phyloP scores from a whole-genome alignment of 2,888 invertebrate genomes.

The Zootermopsis nevadensis region DNA sequence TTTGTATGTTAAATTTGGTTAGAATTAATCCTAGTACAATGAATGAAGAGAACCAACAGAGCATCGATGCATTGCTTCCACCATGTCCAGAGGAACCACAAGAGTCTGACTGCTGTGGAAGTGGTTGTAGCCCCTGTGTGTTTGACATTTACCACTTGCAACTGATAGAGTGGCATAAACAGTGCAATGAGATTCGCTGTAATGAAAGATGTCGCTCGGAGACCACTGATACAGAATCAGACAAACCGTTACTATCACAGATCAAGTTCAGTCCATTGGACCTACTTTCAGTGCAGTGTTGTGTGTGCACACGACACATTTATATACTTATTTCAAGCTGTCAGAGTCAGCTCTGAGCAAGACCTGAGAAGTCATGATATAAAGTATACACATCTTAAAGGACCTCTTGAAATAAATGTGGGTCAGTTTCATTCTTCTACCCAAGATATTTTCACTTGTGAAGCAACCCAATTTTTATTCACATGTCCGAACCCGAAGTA shows the following conservation, averaged over 20 bases:
- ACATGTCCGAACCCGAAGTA: too few relatives aligned
- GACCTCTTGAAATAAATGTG: constrained; percentile 60
- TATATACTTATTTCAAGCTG: constrained; percentile 44
- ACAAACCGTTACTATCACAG: constrained; percentile 1
- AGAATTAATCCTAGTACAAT: background rate
- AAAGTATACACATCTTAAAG: background rate
- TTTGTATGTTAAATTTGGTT: background rate
- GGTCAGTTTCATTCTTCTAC: constrained; percentile 70
- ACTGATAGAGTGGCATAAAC: constrained; percentile 64
- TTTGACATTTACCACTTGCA: constrained; percentile 77
- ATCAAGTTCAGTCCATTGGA: constrained; percentile 16
- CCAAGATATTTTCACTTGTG: too few relatives aligned
- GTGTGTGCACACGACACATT: constrained; percentile 14
- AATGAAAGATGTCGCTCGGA: background rate
- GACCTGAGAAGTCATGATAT: background rate
- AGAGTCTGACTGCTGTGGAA: constrained; percentile 77
- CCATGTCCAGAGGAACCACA: constrained; percentile 68
- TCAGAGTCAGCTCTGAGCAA: background rate
- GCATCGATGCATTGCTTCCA: background rate
- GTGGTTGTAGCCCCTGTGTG: constrained; percentile 78
- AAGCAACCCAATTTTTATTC: too few relatives aligned
- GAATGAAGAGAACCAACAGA: background rate
- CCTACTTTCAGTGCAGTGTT: constrained; percentile 1
- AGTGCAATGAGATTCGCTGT: constrained; percentile 55
- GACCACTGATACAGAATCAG: background rate